Percentiles rank a stretch among this genome's conserved stretches.
Conservation (phyloP, 2,888 invertebrate genomes). For the Barypeithes pellucidus region DNA sequence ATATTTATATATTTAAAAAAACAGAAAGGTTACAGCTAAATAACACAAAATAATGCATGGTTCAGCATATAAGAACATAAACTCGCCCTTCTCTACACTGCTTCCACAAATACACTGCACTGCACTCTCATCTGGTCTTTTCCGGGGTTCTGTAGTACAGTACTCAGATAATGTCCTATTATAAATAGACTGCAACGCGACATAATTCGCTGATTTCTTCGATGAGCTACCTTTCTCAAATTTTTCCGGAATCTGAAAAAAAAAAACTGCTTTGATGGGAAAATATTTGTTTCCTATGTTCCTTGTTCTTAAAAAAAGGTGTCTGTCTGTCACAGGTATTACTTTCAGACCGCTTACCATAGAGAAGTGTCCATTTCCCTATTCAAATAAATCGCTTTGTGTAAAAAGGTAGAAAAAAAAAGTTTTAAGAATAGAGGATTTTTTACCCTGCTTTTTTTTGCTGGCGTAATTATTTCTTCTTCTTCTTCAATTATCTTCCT, state of each 20-base stretch:
- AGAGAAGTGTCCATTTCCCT: too few relatives aligned
- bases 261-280: too few relatives aligned
- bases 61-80: conserved; percentile 43
- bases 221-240: conserved; percentile 55
- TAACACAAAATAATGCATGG: too few relatives aligned
- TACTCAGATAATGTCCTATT: conserved; percentile 59
- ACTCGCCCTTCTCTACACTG: conserved; percentile 56
- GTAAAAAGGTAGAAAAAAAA: too few relatives aligned
- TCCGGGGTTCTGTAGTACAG: conserved; percentile 46
- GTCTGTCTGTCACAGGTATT: too few relatives aligned
- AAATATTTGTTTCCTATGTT: too few relatives aligned
- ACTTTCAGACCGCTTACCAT: too few relatives aligned
- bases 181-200: conserved; percentile 65
- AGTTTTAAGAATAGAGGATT: neutral
- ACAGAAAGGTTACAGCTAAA: too few relatives aligned
- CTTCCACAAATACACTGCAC: conserved; percentile 71
- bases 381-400: too few relatives aligned
- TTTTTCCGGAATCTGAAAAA: conserved; percentile 55
- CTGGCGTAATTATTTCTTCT: conserved; percentile 29
- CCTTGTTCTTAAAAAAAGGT: too few relatives aligned
- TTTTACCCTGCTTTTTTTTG: conserved; percentile 40
- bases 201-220: conserved; percentile 59
- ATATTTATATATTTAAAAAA: too few relatives aligned
- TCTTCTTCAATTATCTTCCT: conserved; percentile 32
- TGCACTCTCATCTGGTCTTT: conserved; percentile 46